phyloP scores from a whole-genome alignment of 2,797 vertebrate species.

The Sardinella longiceps region DNA sequence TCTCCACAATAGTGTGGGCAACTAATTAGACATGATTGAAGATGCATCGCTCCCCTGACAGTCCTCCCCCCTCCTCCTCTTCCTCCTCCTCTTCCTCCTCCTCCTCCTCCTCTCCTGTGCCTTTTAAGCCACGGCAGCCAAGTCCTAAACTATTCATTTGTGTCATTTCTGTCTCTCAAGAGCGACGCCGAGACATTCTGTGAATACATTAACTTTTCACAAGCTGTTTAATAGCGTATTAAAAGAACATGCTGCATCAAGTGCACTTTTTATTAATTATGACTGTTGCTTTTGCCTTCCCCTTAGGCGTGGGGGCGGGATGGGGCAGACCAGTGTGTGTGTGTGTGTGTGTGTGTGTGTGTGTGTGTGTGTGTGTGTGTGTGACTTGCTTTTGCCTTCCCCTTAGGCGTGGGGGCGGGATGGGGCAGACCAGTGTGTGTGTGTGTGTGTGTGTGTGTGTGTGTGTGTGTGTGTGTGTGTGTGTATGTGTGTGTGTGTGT shows the following conservation, averaged over 20 bases:
- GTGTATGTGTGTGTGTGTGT: too few species aligned
- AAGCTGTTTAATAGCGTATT: conserved; percentile 50
- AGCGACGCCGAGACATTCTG: conserved; percentile 47
- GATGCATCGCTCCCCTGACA: not conserved
- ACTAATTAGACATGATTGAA: conserved; percentile 36
- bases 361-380: too few species aligned
- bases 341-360: too few species aligned
- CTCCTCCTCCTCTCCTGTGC: not conserved
- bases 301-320: too few species aligned
- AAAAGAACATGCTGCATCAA: conserved; percentile 49
- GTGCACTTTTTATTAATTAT: conserved; percentile 42
- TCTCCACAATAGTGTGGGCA: conserved; percentile 15
- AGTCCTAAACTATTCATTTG: conserved; percentile 37
- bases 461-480: too few species aligned
- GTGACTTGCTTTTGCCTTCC: too few species aligned
- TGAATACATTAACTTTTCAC: conserved; percentile 47
- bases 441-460: too few species aligned
- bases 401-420: too few species aligned
- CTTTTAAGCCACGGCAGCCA: conserved; percentile 25
- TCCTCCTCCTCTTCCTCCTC: not conserved
- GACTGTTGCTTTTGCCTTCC: not conserved
- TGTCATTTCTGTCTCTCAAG: conserved; percentile 39
- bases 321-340: too few species aligned
- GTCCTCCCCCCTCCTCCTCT: not conserved
- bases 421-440: too few species aligned